Evolutionary conservation across 1,140 invertebrate genomes (phyloP).

Genomic region (Ceratina calcarata): DNA sequence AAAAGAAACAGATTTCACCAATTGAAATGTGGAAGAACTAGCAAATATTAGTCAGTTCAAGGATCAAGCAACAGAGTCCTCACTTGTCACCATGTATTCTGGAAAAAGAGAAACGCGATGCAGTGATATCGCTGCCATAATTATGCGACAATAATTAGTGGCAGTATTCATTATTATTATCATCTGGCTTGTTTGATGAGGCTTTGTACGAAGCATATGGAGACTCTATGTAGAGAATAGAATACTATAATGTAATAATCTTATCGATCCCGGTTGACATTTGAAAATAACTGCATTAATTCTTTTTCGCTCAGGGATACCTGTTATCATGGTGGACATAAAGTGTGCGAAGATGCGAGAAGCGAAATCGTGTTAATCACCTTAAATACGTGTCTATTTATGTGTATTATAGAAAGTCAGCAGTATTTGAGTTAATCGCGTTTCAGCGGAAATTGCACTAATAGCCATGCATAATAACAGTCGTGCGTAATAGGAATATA

Average conservation of each 20-base stretch:
- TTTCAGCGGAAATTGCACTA: slow-evolving; percentile 62
- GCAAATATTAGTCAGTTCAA: too few relatives aligned
- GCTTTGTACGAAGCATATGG: too few relatives aligned
- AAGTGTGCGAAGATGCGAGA: slow-evolving; percentile 31
- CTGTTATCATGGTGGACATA: slow-evolving; percentile 25
- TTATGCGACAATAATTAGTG: slow-evolving; percentile 60
- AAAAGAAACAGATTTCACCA: too few relatives aligned
- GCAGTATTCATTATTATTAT: slow-evolving; percentile 55
- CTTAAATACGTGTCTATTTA: slow-evolving; percentile 35
- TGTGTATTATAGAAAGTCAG: slow-evolving; percentile 46
- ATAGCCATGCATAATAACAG: slow-evolving; percentile 63
- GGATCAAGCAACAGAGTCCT: background rate
- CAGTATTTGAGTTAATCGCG: slow-evolving; percentile 64
- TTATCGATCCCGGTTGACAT: background rate
- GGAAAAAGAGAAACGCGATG: slow-evolving; percentile 2
- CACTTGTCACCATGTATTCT: background rate
- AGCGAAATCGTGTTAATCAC: slow-evolving; percentile 56
- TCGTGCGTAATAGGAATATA: slow-evolving; percentile 67
- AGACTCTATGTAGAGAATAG: too few relatives aligned
- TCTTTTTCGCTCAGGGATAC: too few relatives aligned
- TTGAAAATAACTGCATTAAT: background rate
- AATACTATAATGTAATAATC: background rate
- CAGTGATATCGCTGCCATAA: slow-evolving; percentile 38
- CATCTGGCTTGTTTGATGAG: background rate
- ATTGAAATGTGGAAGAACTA: too few relatives aligned